Conservation (phyloP, 2,797 vertebrate genomes). For the Myotis myotis region DNA sequence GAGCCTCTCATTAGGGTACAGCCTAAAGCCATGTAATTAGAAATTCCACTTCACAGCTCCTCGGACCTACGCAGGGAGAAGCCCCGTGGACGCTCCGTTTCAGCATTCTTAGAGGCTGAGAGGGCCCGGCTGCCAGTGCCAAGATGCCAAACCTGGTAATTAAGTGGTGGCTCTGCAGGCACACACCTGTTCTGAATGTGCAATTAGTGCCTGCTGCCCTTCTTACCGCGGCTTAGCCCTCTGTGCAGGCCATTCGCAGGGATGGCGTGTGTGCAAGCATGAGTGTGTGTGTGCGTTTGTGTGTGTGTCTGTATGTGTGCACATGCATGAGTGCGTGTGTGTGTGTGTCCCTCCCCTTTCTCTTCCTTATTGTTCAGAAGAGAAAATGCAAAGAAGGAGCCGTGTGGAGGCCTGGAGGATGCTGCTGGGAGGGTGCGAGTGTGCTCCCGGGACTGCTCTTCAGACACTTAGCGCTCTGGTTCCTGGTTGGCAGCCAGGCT, state of each 20-base stretch:
- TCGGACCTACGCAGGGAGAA: conserved; percentile 71
- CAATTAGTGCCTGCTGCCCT: conserved; percentile 61
- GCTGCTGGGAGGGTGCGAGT: background rate
- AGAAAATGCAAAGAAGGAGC: background rate
- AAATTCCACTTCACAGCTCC: conserved; percentile 76
- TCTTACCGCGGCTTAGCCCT: background rate
- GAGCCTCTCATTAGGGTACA: conserved; percentile 81
- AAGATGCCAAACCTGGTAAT: conserved; percentile 61
- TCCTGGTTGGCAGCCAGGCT: conserved; percentile 60
- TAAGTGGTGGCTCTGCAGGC: conserved; percentile 72
- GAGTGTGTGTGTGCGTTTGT: rapidly evolving
- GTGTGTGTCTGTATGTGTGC: rapidly evolving
- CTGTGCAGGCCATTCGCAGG: background rate
- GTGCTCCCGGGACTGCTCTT: background rate
- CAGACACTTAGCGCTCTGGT: conserved; percentile 16
- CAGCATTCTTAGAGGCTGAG: conserved; percentile 73
- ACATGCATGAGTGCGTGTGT: rapidly evolving
- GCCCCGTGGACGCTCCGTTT: conserved; percentile 54
- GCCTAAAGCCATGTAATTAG: conserved; percentile 81
- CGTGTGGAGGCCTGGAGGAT: background rate
- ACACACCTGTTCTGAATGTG: conserved; percentile 75
- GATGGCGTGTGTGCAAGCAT: background rate
- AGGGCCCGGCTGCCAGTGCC: background rate
- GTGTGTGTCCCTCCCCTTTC: background rate
- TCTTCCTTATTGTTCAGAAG: background rate